Percentiles rank a stretch among this genome's conserved stretches.
Evolutionary conservation across 2,113 vertebrate species (phyloP).

Genomic region (Acanthisitta chloris): DNA sequence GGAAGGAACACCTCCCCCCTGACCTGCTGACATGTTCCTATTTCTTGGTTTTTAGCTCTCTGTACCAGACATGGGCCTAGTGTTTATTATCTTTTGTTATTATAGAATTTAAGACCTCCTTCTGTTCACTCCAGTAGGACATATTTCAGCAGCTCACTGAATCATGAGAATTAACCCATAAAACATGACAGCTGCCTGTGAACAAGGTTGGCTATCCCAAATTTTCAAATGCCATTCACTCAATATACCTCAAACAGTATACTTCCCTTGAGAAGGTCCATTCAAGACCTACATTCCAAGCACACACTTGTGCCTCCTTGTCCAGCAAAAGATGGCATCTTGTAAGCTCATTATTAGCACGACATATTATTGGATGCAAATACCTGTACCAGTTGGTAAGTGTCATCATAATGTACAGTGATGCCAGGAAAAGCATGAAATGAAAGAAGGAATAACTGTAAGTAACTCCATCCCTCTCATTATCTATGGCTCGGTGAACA

Average conservation of each 20-base stretch:
- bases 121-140: background rate
- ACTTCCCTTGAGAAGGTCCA: background rate
- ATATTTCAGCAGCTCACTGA: background rate
- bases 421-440: conserved; percentile 98
- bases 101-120: background rate
- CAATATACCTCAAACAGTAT: background rate
- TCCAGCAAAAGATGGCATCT: background rate
- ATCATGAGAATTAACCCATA: background rate
- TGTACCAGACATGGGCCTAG: background rate
- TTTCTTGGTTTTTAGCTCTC: background rate
- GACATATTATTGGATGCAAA: background rate
- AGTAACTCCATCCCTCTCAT: conserved; percentile 93
- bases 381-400: conserved; percentile 99
- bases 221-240: background rate
- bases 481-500: conserved; percentile 85
- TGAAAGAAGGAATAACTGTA: conserved; percentile 99
- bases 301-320: background rate
- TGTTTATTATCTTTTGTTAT: background rate
- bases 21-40: background rate
- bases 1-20: background rate
- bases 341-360: background rate
- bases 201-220: background rate
- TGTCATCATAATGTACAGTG: conserved; percentile 99
- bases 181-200: accelerated
- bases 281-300: background rate